Evolutionary conservation across 2,888 invertebrate species (phyloP), one percentile per base, ranked within the genome.

Genomic region (Dyspetes luteomarginatus): DNA sequence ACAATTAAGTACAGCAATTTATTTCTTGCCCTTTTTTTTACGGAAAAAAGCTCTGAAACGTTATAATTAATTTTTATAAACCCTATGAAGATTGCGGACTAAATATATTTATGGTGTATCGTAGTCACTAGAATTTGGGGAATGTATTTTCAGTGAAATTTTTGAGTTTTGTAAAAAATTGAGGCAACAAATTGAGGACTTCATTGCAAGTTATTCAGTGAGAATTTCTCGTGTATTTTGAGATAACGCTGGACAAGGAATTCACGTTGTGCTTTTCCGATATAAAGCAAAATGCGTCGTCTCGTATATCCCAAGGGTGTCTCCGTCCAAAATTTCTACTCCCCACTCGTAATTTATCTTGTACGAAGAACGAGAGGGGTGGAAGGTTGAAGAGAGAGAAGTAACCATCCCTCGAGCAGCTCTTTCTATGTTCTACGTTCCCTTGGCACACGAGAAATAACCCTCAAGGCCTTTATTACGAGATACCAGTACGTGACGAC

Each of bases 401-500:
- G 60, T 26, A 67, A 30, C 5, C 52, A 64, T 26, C 26, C 28
- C 68, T 43, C 58, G 41, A 36, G 67, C 62, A 52, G 28, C 36
- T 26, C 24, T 50, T 30, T 68, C 62, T 50, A 43, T 56, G 74
- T 50, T 60, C 75, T 76, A n/a, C 43, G 41, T 30, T 72, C 65
- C 79, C 81, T 75, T 81, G 77, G 62, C 74, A 19, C 68, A 36
- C 43, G 50, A 55, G 52, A 19, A 78, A 30, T 58, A 12, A 60
- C 72, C 82, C 83, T 82, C 72, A 78, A 50, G 48, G 58, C 58
- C 60, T 52, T 26, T 72, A 67, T 72, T 43, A 41, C 45, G 45
- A 45, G 36, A 52, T 48, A 45, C 12, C 15, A 36, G 45, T 55
- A 72, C 60, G 73, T 22, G 28, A 65, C 60, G 55, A 60, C 72